These are phyloP conservation scores for Lepisosteus osseus DNA, from an alignment of 2,113 vertebrate genomes.

Conservation along the genomic window DNA sequence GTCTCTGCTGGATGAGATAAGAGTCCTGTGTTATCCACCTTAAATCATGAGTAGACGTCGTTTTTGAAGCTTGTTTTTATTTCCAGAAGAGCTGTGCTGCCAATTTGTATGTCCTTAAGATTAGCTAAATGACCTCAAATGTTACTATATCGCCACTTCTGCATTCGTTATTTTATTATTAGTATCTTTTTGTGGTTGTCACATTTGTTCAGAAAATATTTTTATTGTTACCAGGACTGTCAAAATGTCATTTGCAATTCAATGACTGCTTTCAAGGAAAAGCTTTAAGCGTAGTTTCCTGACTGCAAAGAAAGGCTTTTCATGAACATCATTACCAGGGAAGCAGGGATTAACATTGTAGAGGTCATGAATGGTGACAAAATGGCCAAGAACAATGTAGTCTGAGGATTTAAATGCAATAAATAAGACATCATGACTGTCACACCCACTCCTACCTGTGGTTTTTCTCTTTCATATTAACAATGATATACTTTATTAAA, in stretches of 20 bases:
- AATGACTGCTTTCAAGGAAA: constrained; percentile 6
- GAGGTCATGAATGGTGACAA: constrained; percentile 26
- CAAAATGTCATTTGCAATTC: constrained; percentile 25
- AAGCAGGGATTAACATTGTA: constrained; percentile 9
- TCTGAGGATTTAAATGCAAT: constrained; percentile 19
- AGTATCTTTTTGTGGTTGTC: not conserved
- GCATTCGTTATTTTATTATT: constrained; percentile 6
- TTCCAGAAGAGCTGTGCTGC: too few relatives aligned
- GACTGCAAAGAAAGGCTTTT: constrained; percentile 6
- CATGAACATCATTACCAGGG: constrained; percentile 26
- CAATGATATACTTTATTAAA: too few relatives aligned
- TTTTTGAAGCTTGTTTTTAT: too few relatives aligned
- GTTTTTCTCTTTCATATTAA: too few relatives aligned
- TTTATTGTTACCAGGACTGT: not conserved
- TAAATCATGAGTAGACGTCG: too few relatives aligned
- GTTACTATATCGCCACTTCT: not conserved
- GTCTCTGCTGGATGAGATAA: too few relatives aligned
- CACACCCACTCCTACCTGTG: constrained; percentile 12
- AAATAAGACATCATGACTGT: constrained; percentile 29
- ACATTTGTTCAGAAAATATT: not conserved
- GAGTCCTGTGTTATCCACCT: too few relatives aligned
- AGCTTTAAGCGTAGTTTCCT: not conserved
- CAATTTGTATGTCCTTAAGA: too few relatives aligned
- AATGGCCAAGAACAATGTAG: constrained; percentile 27
- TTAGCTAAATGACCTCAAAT: not conserved